A percentile compares a stretch with the other conserved stretches of the same genome.
Conservation (phyloP, 2,888 invertebrate species). For the Fabriciana adippe region DNA sequence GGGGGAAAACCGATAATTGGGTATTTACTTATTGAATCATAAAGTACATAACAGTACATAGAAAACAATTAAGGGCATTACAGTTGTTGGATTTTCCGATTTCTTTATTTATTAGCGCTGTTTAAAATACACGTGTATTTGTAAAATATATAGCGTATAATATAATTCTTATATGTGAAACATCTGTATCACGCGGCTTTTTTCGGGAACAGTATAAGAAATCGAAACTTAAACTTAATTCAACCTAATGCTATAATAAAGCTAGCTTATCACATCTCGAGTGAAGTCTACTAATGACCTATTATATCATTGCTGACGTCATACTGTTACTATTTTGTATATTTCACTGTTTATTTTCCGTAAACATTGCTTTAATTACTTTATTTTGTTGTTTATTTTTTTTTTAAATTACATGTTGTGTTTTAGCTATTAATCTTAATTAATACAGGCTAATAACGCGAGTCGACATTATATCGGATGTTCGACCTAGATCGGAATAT, state of each 20-base stretch:
- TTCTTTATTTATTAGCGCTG: slow-evolving; percentile 11
- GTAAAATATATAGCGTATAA: slow-evolving; percentile 18
- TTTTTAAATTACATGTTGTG: too few species aligned
- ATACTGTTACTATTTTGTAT: not conserved
- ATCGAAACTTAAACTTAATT: too few species aligned
- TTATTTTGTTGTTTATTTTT: not conserved
- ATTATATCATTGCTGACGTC: slow-evolving; percentile 8
- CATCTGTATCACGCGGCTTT: too few species aligned
- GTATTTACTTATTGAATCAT: slow-evolving; percentile 28
- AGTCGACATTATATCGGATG: too few species aligned
- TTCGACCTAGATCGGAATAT: not conserved
- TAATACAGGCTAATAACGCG: not conserved
- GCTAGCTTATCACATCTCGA: slow-evolving; percentile 13
- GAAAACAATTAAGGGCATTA: slow-evolving; percentile 30
- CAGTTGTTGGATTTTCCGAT: slow-evolving; percentile 32
- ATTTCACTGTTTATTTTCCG: slow-evolving; percentile 12
- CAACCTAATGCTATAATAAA: too few species aligned
- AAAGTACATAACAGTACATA: slow-evolving; percentile 18
- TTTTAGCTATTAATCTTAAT: too few species aligned
- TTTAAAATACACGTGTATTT: slow-evolving; percentile 19
- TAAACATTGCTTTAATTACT: slow-evolving; percentile 12
- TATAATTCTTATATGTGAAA: not conserved
- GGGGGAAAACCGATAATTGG: slow-evolving; percentile 26
- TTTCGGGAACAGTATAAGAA: too few species aligned
- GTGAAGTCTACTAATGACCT: not conserved